Evolutionary conservation across 2,888 invertebrate species (phyloP).

Genomic region (Stenichneumon culpator): DNA sequence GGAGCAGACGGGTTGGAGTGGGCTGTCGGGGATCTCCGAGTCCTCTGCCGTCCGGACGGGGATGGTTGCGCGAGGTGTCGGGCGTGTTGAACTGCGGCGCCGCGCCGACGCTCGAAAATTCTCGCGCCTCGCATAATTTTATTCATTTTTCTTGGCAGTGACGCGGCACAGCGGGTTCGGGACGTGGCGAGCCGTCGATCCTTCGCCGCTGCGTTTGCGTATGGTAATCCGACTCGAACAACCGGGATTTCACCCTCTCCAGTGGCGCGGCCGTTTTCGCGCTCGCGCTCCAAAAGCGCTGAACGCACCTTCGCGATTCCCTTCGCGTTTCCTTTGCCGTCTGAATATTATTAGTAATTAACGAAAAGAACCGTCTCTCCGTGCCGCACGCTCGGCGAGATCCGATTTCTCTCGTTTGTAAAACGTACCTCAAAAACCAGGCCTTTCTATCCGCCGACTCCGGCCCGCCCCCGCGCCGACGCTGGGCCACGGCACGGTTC

Average conservation of each 20-base stretch:
- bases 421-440: slow-evolving; percentile 40
- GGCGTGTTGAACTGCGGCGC: slow-evolving; percentile 48
- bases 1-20: slow-evolving; percentile 28
- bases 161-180: slow-evolving; percentile 6
- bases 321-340: slow-evolving; percentile 2
- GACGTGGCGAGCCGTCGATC: slow-evolving; percentile 63
- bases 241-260: slow-evolving; percentile 58
- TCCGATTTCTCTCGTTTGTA: slow-evolving; percentile 56
- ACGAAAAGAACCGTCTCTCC: slow-evolving; percentile 75
- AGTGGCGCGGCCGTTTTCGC: slow-evolving; percentile 40
- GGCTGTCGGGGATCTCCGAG: slow-evolving; percentile 30
- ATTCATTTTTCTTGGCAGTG: slow-evolving; percentile 80
- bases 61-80: slow-evolving; percentile 31
- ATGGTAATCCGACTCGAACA: slow-evolving; percentile 75
- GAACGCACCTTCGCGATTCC: slow-evolving; percentile 38
- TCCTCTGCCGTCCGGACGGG: slow-evolving; percentile 40
- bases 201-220: slow-evolving; percentile 77
- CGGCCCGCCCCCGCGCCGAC: too few relatives aligned
- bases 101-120: slow-evolving; percentile 71
- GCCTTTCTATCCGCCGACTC: slow-evolving; percentile 21
- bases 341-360: slow-evolving; percentile 85
- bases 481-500: background rate
- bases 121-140: slow-evolving; percentile 78
- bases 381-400: slow-evolving; percentile 15
- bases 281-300: slow-evolving; percentile 22